Base-by-base conservation (phyloP, 1,140 invertebrate species). In the Zaprionus tsacasi region DNA sequence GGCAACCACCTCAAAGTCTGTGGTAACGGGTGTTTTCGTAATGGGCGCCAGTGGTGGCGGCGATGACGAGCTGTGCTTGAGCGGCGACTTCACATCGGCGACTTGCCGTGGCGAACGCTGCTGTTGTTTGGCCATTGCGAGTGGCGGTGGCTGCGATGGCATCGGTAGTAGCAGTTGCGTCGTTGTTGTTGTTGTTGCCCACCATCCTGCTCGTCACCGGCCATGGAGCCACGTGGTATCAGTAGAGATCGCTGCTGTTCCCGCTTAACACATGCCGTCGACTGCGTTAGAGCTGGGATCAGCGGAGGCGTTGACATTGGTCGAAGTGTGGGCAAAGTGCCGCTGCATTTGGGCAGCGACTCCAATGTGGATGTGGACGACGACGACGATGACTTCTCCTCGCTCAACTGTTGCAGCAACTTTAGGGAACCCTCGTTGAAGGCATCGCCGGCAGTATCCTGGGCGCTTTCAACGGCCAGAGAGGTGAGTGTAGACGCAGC, bases 41-140 rank as follows among this genome's bases (percentile, higher is more conserved):
- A 85, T 86, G 13, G 80, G 79, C 25, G 83, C 74, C 21, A 80
- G 30, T 1, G 83, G 83, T 33, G 83, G 80, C 17, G 83, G 83
- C 11, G 77, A 83, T 5, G 40, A 70, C 0, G 38, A 64, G 12
- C 59, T 66, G 7, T 70, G 70, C 15, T 71, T 87, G 12, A 52
- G 35, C 6, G 65, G 12, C 38, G 43, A 50, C 56, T 54, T 65
- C n/a, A 11, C 45, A 25, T 64, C 70, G 6, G 13, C 13, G 6
- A 17, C 13, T 13, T 45, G 40, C 8, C 52, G 66, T 21, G 40
- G 38, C 30, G 52, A 35, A 33, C 57, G 58, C 6, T 50, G 50
- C 17, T 21, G 21, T 2, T 21, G 21, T 2, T 57, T 30, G 38
- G 54, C 6, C n/a, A 36, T 48, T 12, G 60, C 55, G 7, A 63